Conservation (phyloP, 1,140 invertebrate species). For the Laupala kohalensis region DNA sequence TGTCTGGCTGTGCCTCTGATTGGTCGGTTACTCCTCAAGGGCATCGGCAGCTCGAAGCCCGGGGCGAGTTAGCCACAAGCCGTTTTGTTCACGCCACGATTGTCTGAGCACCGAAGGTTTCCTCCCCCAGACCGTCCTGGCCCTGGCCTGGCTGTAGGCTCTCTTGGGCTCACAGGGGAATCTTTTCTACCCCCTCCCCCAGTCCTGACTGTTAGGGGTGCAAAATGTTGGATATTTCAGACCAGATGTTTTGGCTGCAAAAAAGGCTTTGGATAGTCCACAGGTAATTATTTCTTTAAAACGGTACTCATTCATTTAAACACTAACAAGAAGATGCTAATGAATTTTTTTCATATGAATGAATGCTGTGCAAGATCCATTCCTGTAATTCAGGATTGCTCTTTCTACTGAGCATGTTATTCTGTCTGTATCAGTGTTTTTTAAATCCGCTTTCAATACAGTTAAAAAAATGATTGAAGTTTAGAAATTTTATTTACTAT, state of each 20-base stretch:
- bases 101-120: constrained; percentile 5
- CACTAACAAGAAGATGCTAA: background rate
- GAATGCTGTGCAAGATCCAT: background rate
- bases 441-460: no score
- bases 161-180: background rate
- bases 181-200: background rate
- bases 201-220: background rate
- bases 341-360: background rate
- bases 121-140: background rate
- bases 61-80: constrained; percentile 9
- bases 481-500: background rate
- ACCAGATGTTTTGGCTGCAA: background rate
- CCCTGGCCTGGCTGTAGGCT: background rate
- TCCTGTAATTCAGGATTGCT: no score
- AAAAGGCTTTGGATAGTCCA: background rate
- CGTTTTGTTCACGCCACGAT: constrained; percentile 7
- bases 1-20: constrained; percentile 15
- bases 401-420: no score
- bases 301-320: background rate
- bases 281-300: background rate
- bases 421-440: no score
- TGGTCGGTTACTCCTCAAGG: constrained; percentile 13
- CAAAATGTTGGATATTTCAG: background rate
- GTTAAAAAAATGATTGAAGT: background rate
- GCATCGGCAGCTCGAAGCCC: constrained; percentile 10